Evolutionary conservation across 2,113 vertebrate genomes (phyloP), one percentile per base, ranked within the genome.

Genomic region (Myrmecobius fasciatus): DNA sequence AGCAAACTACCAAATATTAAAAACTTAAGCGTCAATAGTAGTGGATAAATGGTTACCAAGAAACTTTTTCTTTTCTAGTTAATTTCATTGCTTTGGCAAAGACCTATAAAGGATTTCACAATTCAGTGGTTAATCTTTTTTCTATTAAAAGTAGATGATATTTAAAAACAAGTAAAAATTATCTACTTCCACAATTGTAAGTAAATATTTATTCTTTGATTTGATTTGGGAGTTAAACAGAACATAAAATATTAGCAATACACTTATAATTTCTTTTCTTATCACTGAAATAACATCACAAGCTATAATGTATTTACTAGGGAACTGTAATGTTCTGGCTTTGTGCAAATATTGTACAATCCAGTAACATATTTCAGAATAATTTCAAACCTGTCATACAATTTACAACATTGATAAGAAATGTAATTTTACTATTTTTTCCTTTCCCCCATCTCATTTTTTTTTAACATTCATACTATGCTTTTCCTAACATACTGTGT

Each of bases 31-130:
- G 36, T 51, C 0, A 91, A 31, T 5, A 28, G 67, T 51, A 47
- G 25, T 12, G 47, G 51, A 0, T 26, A 36, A 83, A 52, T 36
- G 31, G 83, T 22, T 43, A 52, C 14, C 54, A 94, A 26, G 91
- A 51, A 93, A 95, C 14, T 31, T 48, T n/a, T 25, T 28, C 31
- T 8, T 36, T 95, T 94, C 52, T 53, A 51, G 89, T 47, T n/a
- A 93, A 22, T 90, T 56, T 31, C 46, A 95, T 49, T 91, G 26
- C 25, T 95, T 53, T 88, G 43, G 24, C 25, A 36, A 49, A 48
- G 46, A 92, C 31, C 88, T 52, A 48, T 75, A 94, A 75, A 94
- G 12, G 46, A 94, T 75, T 92, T 96, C 43, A 92, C 9, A 91
- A 89, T 0, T 48, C 25, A 31, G 0, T 25, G 28, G 51, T 46